Evolutionary conservation across 2,888 invertebrate genomes (phyloP), one percentile per base, ranked within the genome.

Genomic region (Sesamia inferens): DNA sequence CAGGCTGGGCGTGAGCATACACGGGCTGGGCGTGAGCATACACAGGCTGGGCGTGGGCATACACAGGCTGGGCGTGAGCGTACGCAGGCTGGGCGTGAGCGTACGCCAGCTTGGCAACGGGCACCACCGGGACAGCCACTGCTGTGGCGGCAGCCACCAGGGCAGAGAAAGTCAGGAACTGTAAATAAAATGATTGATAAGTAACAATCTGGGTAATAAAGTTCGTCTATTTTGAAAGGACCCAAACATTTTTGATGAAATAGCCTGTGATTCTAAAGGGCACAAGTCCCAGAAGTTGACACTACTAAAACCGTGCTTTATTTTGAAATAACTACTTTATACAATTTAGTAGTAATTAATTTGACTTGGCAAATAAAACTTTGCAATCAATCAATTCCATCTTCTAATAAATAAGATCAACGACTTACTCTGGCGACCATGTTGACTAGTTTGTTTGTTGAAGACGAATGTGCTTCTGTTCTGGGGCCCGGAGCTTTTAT

Each of bases 391-490:
- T 65, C 39, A 59, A 66, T 54, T 51, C 6, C 69, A 67, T 55
- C 22, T 47, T 51, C 48, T 24, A 22, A 71, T 54, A 57, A 64
- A 64, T 58, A 63, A 48, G 66, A 65, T 65, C 51, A 79, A 74
- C 51, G 84, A 94, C 95, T 95, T 86, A 95, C 95, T 94, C 93
- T 93, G 84, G 92, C 93, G 85, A 91, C 91, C 95, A 95, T 95
- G 93, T 94, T 92, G 93, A 88, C 88, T 89, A 89, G 87, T 88
- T 88, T 88, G 87, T 87, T 88, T 89, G 82, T 91, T 87, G 89
- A 88, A 87, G 88, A 89, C 88, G 89, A 94, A 90, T 95, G 93
- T 90, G 88, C 83, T 86, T 74, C 76, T 85, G 86, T 78, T 79
- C 71, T 47, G 76, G 67, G 24, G 51, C 76, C 42, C 83, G 54